Conservation (phyloP, 2,888 invertebrate species). For the Adineta ricciae region DNA sequence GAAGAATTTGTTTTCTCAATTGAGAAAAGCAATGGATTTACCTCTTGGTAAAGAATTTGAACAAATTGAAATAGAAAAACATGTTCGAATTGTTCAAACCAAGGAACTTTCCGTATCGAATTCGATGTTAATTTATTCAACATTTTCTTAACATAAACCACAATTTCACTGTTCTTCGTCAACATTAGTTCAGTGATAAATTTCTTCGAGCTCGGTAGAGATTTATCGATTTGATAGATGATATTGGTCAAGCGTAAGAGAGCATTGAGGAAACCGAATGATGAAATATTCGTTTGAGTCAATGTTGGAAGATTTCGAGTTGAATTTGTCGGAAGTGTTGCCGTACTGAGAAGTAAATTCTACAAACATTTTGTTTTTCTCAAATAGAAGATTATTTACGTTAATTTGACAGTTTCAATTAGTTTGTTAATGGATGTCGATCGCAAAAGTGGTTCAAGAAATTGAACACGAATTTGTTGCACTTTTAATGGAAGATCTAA, state of each 20-base stretch:
- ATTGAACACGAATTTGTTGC: background rate
- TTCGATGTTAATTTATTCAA: background rate
- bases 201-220: background rate
- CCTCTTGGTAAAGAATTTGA: background rate
- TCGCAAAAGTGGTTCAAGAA: background rate
- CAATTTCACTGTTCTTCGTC: background rate
- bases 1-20: too few relatives aligned
- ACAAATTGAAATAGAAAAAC: background rate
- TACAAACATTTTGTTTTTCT: background rate
- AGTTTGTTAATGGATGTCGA: background rate
- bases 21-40: background rate
- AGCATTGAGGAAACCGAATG: background rate
- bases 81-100: slow-evolving; percentile 19
- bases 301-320: background rate
- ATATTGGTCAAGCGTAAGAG: background rate
- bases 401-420: background rate
- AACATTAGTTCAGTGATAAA: slow-evolving; percentile 6
- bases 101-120: background rate
- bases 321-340: background rate
- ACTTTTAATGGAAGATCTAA: background rate
- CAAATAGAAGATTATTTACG: background rate
- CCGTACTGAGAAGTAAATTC: background rate
- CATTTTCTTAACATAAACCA: background rate
- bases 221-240: slow-evolving; percentile 6
- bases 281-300: background rate